Base-by-base conservation (phyloP, 2,113 vertebrate species). In the Ornithorhynchus anatinus region DNA sequence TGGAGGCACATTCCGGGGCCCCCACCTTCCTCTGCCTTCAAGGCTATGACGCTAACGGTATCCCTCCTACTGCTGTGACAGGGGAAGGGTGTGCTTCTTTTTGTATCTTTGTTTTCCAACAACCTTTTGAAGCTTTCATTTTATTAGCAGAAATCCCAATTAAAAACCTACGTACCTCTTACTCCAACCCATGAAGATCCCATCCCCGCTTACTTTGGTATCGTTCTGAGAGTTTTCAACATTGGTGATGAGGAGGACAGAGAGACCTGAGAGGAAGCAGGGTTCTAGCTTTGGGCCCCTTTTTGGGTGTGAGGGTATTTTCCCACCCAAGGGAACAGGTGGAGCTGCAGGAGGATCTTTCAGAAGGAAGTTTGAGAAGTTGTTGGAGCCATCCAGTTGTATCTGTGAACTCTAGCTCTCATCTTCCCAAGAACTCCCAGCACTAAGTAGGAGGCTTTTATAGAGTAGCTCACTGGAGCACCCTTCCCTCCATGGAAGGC, bases 1-100 rank as follows among this genome's bases (percentile, higher is more conserved):
- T 40, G 57, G 56, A 78, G 56, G 74, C 81, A 76, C 66, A 52
- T 69, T 79, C 87, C 86, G 70, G 70, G 72, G 76, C 72, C 69
- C 73, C 77, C 79, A 52, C 39, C 68, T 62, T 70, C 69, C 69
- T 57, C 15, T 68, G 50, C 68, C 71, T 67, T 37, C 73, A 64
- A 81, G 63, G 57, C 17, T 68, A 64, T 76, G 69, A 69, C 40
- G 37, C 71, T 62, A 57, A 77, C 72, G 79, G 71, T 48, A 47
- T 57, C 72, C 81, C 59, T 88, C 57, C 79, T 79, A 14, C 45
- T 1, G 6, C 38, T 17, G n/a, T 50, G 69, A 82, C 79, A 77
- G 50, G 44, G 39, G 62, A 39, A 58, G 61, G 68, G 15, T 69
- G 23, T 5, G 38, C 82, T 84, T 84, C 77, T 69, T 25, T 68